Percentiles rank a stretch among this genome's conserved stretches.
Evolutionary conservation across 2,113 vertebrate species (phyloP).

Genomic region (Lophotis ruficrista): DNA sequence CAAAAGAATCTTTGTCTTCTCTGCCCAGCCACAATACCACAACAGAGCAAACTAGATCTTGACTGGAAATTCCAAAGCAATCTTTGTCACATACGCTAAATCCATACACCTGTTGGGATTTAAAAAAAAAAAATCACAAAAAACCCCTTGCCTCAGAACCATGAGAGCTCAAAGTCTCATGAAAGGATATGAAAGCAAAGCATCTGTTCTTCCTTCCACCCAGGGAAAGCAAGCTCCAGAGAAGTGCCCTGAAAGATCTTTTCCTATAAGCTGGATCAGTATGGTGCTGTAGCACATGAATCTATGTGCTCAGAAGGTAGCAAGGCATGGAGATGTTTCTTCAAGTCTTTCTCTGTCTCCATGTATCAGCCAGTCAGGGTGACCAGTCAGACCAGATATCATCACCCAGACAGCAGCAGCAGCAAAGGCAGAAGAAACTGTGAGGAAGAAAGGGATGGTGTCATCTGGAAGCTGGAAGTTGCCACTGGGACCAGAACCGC

Average conservation of each 20-base stretch:
- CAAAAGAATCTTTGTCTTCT: not conserved
- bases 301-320: not conserved
- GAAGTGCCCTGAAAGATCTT: not conserved
- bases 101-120: not conserved
- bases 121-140: not conserved
- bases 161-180: not conserved
- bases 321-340: not conserved
- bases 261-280: not conserved
- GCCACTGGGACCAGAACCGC: not conserved
- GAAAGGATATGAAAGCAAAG: not conserved
- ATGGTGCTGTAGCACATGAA: not conserved
- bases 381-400: not conserved
- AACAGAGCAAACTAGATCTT: not conserved
- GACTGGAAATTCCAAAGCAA: not conserved
- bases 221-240: not conserved
- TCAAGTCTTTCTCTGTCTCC: not conserved
- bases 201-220: not conserved
- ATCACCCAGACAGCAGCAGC: not conserved
- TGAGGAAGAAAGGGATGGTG: not conserved
- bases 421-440: not conserved
- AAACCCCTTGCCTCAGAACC: not conserved
- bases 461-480: not conserved
- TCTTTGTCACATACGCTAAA: not conserved
- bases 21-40: not conserved
- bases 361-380: not conserved